phyloP scores from a whole-genome alignment of 2,113 vertebrate genomes.

The Entelurus aequoreus region DNA sequence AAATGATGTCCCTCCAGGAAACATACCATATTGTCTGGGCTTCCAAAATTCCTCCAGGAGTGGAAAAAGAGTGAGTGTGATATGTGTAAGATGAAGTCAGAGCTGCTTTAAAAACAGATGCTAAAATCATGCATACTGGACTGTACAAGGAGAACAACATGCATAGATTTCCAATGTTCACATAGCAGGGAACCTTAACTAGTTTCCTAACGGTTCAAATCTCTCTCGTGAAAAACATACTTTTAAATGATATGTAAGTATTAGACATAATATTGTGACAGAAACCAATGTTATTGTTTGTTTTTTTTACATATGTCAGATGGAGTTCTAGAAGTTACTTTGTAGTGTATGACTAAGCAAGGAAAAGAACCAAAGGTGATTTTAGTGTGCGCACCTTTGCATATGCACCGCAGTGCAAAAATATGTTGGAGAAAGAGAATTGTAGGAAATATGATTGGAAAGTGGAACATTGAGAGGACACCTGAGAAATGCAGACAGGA shows the following conservation, averaged over 20 bases:
- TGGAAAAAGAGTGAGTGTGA: conserved; percentile 29
- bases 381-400: conserved; percentile 51
- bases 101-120: conserved; percentile 41
- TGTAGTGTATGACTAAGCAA: conserved; percentile 3
- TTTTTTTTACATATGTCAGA: not conserved
- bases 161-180: conserved; percentile 69
- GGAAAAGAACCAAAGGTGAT: conserved; percentile 30
- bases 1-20: conserved; percentile 29
- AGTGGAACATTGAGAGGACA: conserved; percentile 63
- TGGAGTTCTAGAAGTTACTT: not conserved
- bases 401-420: conserved; percentile 59
- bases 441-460: conserved; percentile 61
- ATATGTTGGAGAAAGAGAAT: conserved; percentile 51
- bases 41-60: conserved; percentile 19
- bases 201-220: conserved; percentile 23
- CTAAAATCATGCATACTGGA: conserved; percentile 61
- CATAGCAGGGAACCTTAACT: conserved; percentile 51
- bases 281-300: not conserved
- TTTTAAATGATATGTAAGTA: conserved; percentile 7
- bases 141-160: conserved; percentile 64
- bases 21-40: not conserved
- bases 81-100: conserved; percentile 51
- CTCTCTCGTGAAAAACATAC: conserved; percentile 12
- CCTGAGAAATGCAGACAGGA: conserved; percentile 63
- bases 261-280: conserved; percentile 7